phyloP scores from a whole-genome alignment of 2,888 invertebrate species.

The Apocheima hispidaria region DNA sequence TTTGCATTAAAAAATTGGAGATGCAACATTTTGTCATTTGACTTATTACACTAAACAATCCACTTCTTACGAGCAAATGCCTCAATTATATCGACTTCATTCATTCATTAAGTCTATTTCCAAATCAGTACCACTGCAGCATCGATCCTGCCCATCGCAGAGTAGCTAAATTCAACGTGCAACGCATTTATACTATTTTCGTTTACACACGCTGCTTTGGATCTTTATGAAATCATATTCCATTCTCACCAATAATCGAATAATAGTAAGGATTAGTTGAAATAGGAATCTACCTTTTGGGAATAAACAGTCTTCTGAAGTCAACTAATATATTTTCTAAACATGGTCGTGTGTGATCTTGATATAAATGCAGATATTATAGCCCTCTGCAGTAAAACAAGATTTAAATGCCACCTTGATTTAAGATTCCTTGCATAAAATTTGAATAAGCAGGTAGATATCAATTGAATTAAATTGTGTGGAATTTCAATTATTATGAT shows the following conservation, averaged over 20 bases:
- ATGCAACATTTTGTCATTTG: neutral
- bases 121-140: neutral
- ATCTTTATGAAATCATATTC: neutral
- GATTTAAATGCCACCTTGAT: neutral
- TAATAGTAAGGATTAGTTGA: too few relatives aligned
- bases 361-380: too few relatives aligned
- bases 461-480: neutral
- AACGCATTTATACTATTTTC: neutral
- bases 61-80: neutral
- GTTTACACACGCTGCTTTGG: neutral
- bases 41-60: neutral
- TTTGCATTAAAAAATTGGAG: too few relatives aligned
- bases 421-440: neutral
- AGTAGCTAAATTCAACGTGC: neutral
- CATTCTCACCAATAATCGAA: neutral
- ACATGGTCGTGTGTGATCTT: too few relatives aligned
- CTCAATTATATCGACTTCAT: neutral
- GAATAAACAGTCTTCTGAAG: too few relatives aligned
- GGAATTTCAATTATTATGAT: conserved; percentile 7
- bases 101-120: neutral
- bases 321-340: too few relatives aligned
- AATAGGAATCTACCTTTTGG: too few relatives aligned
- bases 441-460: neutral
- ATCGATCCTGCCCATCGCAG: neutral
- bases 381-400: too few relatives aligned